Evolutionary conservation across 2,888 invertebrate genomes (phyloP), one percentile per base, ranked within the genome.

Genomic region (Agonopterix heracliana): DNA sequence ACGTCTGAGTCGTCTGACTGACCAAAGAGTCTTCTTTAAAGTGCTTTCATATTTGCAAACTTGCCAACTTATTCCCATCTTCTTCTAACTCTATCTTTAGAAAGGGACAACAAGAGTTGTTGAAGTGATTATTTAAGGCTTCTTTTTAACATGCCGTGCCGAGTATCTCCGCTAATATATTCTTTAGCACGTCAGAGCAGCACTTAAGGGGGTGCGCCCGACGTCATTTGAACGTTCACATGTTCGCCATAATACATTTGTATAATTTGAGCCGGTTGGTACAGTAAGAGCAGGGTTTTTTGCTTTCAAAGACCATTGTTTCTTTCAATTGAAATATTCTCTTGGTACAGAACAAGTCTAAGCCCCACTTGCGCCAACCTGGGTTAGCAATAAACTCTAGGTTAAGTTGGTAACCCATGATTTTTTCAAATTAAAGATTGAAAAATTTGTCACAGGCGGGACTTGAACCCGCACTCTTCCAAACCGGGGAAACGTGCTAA

Each of bases 181-280:
- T 76, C 78, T 69, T 74, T 68, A 72, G 70, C 75, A 72, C 71
- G 71, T 76, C 71, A 58, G 65, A 51, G 56, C 56, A 59, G 65
- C 72, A 74, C 71, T 74, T 71, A 74, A 69, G 63, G 67, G 70
- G 76, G 74, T 67, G 75, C 66, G 67, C 62, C 57, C 55, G 59
- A 58, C 68, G 71, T 75, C 74, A 75, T 63, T 66, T 57, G 56
- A 63, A 64, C 64, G 68, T 68, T 65, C 67, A 64, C 73, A 66
- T 71, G 71, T 63, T 66, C 64, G 59, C 56, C 64, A 63, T 69
- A 63, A 75, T 73, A 68, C 67, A 68, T 73, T 71, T 59, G 59
- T 60, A 60, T 56, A 54, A 54, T 56, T 48, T 52, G 26, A 42
- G 41, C 45, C 49, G 41, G n/a, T 50, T 26, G 61, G 44, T 45